Evolutionary conservation across 2,113 vertebrate genomes (phyloP).

Genomic region (Cricetomys ansorgei): DNA sequence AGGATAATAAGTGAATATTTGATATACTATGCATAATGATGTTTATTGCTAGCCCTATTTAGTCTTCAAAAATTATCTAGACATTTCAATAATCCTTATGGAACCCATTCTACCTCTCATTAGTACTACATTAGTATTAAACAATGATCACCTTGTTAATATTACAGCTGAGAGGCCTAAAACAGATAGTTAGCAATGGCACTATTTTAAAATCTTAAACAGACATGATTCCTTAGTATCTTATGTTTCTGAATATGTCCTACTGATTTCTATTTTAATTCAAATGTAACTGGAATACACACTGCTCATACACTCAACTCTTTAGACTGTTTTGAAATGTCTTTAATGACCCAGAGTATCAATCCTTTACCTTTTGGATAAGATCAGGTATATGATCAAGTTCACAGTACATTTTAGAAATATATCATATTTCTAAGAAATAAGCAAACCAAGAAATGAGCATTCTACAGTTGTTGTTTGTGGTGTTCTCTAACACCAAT

Average conservation of each 20-base stretch:
- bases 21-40: background rate
- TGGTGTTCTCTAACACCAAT: background rate
- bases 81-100: background rate
- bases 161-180: background rate
- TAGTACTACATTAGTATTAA: background rate
- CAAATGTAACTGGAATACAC: background rate
- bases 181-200: background rate
- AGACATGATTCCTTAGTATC: background rate
- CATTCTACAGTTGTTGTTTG: background rate
- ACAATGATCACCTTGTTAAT: background rate
- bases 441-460: constrained; percentile 18
- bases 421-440: too few relatives aligned
- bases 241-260: background rate
- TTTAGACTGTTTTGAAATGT: background rate
- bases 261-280: constrained; percentile 33
- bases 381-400: background rate
- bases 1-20: constrained; percentile 16
- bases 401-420: background rate
- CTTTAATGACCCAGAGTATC: background rate
- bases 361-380: background rate
- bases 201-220: background rate
- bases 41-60: background rate
- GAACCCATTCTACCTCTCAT: background rate
- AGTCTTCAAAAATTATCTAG: constrained; percentile 9
- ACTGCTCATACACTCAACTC: background rate